Evolutionary conservation across 2,888 invertebrate genomes (phyloP), one percentile per base, ranked within the genome.

Genomic region (Papilio elwesi): DNA sequence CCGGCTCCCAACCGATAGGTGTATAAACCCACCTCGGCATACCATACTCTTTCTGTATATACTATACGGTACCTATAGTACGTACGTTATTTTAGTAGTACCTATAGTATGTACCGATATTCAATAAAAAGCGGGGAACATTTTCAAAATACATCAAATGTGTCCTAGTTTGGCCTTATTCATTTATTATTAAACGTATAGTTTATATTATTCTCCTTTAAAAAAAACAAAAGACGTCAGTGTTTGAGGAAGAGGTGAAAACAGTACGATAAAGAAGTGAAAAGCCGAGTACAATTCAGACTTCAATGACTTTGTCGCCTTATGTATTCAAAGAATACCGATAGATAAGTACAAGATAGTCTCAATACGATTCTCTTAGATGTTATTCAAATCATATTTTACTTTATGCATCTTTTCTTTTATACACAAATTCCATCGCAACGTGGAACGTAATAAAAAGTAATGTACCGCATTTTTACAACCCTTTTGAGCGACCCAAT

Each of bases 401-500:
- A 57, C 13, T 6, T 59, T n/a, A 59, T 43, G 38, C 59, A 11
- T 59, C 26, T 26, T 26, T 36, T 51, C n/a, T 59, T 15, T 59
- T 43, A 43, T 59, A 43, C n/a, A 51, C 51, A 26, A 68, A 59
- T 69, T 62, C 69, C 69, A 52, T 52, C 13, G 51, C 51, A 43
- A 62, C 51, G 43, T 8, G 43, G 43, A 66, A 12, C 52, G 16
- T 52, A 52, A 69, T 52, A 52, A 38, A 69, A 69, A 69, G 43
- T 13, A 62, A 69, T 69, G 49, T 69, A 63, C 38, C 62, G 62
- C 62, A 8, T 69, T 69, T 69, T 69, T 69, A 69, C 52, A 62
- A 62, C 62, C 69, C 69, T 62, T 69, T 62, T 15, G 43, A 51
- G 62, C 12, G 62, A 38, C 51, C 69, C 43, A 62, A 69, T 69